Base-by-base conservation (phyloP, 2,888 invertebrate genomes). In the Ornithoptera alexandrae region DNA sequence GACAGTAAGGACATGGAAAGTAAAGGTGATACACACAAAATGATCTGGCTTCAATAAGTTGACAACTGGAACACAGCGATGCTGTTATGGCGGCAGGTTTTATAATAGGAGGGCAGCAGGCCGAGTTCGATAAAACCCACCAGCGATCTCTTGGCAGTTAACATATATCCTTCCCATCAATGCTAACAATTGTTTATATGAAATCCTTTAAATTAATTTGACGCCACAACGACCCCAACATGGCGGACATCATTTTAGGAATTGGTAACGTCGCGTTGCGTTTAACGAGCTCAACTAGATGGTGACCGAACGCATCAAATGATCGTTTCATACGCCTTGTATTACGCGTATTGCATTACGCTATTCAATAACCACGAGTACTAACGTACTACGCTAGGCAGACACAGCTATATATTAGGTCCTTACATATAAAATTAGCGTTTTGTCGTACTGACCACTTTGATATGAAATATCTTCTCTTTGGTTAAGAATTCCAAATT, bases 241-340 rank as follows among this genome's bases (percentile, higher is more conserved):
- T 81, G 77, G 74, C 75, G 81, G 79, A 81, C 84, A 89, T 88
- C 84, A 89, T 87, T 89, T 89, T 85, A 84, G 87, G 86, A 89
- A 88, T 88, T 87, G 87, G 82, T 85, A 83, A 83, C 85, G 84
- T 84, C 85, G 84, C 81, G 79, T 77, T 72, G 67, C 74, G 75
- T 77, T 87, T 90, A 92, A 92, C 91, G 82, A 90, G 91, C 91
- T 91, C 84, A 92, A 92, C 87, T 86, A 87, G 89, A 81, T 81
- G 79, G 85, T 83, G 85, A 80, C 83, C 84, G 85, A 81, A 82
- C 83, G 81, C 84, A 83, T 85, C 82, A 84, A 87, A 85, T 87
- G 84, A 84, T 81, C 79, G 82, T 81, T 81, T 80, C 80, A 82
- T 84, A 80, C 81, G 78, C 72, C 77, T 83, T 77, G 76, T 85